A percentile compares a stretch with the other conserved stretches of the same genome.
Conservation (phyloP, 2,797 vertebrate genomes). For the Capromys pilorides region DNA sequence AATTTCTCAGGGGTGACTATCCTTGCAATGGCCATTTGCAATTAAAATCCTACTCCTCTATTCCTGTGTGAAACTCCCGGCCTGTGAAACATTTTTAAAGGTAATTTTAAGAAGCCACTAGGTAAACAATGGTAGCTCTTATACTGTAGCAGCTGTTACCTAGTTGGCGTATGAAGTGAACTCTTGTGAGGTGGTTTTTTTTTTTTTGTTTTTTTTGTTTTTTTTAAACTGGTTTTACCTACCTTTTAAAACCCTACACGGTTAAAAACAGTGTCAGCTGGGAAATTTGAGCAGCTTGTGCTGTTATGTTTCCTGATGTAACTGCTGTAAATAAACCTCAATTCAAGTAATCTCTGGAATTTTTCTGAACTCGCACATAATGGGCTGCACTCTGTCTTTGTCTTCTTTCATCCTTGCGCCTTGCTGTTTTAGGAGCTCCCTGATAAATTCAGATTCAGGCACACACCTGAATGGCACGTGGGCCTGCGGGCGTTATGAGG, state of each 20-base stretch:
- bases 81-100: neutral
- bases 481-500: neutral
- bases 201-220: neutral
- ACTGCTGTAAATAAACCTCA: constrained; percentile 30
- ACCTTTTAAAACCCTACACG: neutral
- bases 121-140: neutral
- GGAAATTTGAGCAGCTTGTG: neutral
- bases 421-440: neutral
- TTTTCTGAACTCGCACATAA: constrained; percentile 32
- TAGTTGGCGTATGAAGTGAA: constrained; percentile 10
- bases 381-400: neutral
- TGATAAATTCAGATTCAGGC: neutral
- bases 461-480: neutral
- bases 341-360: constrained; percentile 5
- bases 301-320: neutral
- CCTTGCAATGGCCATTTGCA: neutral
- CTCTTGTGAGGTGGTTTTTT: neutral
- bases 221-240: constrained; percentile 36
- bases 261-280: neutral
- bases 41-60: neutral
- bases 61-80: neutral
- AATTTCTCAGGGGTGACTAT: neutral
- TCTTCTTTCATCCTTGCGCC: neutral
- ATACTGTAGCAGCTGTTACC: neutral
- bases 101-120: constrained; percentile 18